Percentiles rank a stretch among this genome's conserved stretches.
Evolutionary conservation across 2,888 invertebrate genomes (phyloP).

Genomic region (Sphaerophoria rueppellii): DNA sequence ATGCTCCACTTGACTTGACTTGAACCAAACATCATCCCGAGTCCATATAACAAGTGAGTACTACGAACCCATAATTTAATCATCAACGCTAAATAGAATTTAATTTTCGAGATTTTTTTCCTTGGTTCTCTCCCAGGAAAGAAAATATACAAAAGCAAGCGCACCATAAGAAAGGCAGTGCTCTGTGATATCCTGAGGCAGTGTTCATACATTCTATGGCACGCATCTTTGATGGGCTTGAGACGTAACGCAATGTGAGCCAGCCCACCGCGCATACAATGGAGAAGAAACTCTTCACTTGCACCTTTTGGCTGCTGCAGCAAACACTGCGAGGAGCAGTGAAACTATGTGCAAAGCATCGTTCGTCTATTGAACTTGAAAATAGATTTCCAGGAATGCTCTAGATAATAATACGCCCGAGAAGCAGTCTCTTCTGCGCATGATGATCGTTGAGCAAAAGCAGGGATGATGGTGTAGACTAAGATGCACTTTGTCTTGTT

Average conservation of each 20-base stretch:
- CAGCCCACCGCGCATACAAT: slow-evolving; percentile 55
- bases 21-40: slow-evolving; percentile 26
- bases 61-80: slow-evolving; percentile 74
- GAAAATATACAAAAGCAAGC: neutral
- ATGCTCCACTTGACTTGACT: slow-evolving; percentile 54
- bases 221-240: slow-evolving; percentile 65
- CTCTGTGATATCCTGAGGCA: slow-evolving; percentile 44
- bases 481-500: slow-evolving; percentile 43
- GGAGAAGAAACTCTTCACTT: slow-evolving; percentile 35
- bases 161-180: neutral
- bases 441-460: neutral
- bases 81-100: slow-evolving; percentile 74
- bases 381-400: slow-evolving; percentile 73
- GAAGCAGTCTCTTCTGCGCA: slow-evolving; percentile 25
- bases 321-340: neutral
- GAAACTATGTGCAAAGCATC: neutral
- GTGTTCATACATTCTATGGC: slow-evolving; percentile 28
- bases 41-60: neutral
- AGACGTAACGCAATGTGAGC: neutral
- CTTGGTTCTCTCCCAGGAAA: neutral
- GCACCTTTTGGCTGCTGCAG: slow-evolving; percentile 12
- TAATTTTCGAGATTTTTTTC: slow-evolving; percentile 31
- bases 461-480: slow-evolving; percentile 2
- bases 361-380: slow-evolving; percentile 70
- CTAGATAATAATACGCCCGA: slow-evolving; percentile 71